A percentile compares a stretch with the other conserved stretches of the same genome.
phyloP scores from a whole-genome alignment of 2,113 vertebrate genomes.

The Anhinga rufa region DNA sequence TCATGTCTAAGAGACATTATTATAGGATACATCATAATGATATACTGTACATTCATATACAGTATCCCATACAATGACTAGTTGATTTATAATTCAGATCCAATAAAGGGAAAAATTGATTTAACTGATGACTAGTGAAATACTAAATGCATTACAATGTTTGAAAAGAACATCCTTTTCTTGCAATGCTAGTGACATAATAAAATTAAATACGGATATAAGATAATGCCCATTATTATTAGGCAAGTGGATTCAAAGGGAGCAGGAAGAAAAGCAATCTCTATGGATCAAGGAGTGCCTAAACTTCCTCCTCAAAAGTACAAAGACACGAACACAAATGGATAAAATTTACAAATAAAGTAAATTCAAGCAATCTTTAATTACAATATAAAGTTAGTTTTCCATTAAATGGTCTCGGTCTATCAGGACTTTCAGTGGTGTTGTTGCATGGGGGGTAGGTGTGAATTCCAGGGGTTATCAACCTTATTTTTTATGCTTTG shows the following conservation, averaged over 20 bases:
- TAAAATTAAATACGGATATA: constrained; percentile 68
- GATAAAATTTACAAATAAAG: not conserved
- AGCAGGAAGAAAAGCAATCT: constrained; percentile 46
- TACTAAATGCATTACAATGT: constrained; percentile 71
- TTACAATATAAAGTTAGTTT: not conserved
- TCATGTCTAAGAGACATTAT: constrained; percentile 79
- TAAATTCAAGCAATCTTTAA: not conserved
- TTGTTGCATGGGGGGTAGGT: not conserved
- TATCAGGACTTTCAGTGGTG: fast-evolving
- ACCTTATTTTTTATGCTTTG: not conserved
- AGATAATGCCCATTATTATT: constrained; percentile 68
- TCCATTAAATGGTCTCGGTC: not conserved
- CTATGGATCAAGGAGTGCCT: constrained; percentile 2
- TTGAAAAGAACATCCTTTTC: constrained; percentile 67
- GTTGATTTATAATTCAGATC: constrained; percentile 77
- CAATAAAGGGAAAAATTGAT: constrained; percentile 75
- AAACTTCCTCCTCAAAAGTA: constrained; percentile 8
- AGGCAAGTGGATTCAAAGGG: constrained; percentile 60
- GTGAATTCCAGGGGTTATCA: not conserved
- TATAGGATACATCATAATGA: constrained; percentile 79
- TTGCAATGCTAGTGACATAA: constrained; percentile 66
- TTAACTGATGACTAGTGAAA: constrained; percentile 78
- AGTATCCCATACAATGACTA: constrained; percentile 70
- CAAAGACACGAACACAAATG: not conserved
- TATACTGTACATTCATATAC: constrained; percentile 75